These are phyloP conservation scores for Haemorhous mexicanus DNA, from an alignment of 2,113 vertebrate genomes.

Conservation along the genomic window DNA sequence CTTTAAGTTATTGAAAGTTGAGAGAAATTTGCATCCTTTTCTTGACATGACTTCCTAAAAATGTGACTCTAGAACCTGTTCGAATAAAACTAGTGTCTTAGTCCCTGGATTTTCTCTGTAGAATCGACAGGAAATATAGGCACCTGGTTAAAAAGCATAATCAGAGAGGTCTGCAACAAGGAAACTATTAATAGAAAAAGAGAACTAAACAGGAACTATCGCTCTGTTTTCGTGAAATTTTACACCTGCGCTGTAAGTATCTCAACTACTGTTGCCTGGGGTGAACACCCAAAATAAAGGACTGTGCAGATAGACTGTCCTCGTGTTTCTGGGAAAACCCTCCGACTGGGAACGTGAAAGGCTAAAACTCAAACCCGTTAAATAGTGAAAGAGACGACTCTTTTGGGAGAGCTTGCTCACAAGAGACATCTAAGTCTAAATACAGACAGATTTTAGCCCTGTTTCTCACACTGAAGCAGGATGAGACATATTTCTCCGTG, in stretches of 20 bases:
- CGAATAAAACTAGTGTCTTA: not conserved
- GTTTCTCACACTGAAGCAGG: not conserved
- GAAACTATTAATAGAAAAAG: not conserved
- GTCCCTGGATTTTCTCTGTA: not conserved
- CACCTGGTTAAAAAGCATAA: not conserved
- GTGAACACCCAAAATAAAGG: not conserved
- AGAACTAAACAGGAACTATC: not conserved
- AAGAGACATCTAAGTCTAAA: not conserved
- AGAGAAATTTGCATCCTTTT: not conserved
- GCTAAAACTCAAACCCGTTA: not conserved
- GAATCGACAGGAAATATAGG: not conserved
- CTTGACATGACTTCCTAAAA: not conserved
- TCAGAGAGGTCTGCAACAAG: not conserved
- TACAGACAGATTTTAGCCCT: not conserved
- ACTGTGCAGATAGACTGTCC: fast-evolving
- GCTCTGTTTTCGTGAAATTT: not conserved
- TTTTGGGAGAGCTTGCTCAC: not conserved
- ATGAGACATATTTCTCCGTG: not conserved
- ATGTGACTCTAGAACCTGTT: not conserved
- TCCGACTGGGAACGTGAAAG: fast-evolving
- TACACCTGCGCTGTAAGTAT: not conserved
- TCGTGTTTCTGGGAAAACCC: not conserved
- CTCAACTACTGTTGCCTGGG: not conserved
- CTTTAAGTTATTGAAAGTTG: not conserved
- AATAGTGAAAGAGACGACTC: not conserved